These are phyloP conservation scores for Plagodis dolabraria DNA, from an alignment of 2,888 invertebrate species.

Conservation along the genomic window DNA sequence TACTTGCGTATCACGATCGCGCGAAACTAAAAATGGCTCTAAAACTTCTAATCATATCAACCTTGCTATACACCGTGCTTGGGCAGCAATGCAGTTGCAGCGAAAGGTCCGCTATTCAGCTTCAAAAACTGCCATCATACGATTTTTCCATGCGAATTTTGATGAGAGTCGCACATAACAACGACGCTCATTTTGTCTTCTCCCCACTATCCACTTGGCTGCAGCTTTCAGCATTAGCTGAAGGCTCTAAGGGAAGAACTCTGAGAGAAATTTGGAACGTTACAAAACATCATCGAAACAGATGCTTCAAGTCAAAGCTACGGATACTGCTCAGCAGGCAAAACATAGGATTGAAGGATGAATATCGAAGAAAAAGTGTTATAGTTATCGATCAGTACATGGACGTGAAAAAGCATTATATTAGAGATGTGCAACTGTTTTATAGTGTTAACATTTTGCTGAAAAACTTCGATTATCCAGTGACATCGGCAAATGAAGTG, in stretches of 20 bases:
- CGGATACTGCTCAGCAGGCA: too few species aligned
- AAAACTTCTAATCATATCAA: constrained; percentile 40
- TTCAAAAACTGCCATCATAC: constrained; percentile 56
- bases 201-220: constrained; percentile 69
- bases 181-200: constrained; percentile 62
- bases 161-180: constrained; percentile 57
- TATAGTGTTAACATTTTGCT: too few species aligned
- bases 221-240: constrained; percentile 60
- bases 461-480: constrained; percentile 52
- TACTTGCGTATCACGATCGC: constrained; percentile 12
- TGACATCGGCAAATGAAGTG: constrained; percentile 45
- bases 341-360: constrained; percentile 44
- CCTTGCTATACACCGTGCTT: constrained; percentile 32
- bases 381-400: constrained; percentile 58
- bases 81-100: constrained; percentile 48
- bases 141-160: constrained; percentile 61
- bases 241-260: constrained; percentile 58
- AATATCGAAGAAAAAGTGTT: constrained; percentile 50
- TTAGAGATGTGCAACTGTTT: too few species aligned
- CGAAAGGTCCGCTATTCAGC: constrained; percentile 44
- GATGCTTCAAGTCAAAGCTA: too few species aligned
- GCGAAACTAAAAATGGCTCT: constrained; percentile 43
- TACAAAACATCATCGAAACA: too few species aligned
- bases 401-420: too few species aligned
- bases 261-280: constrained; percentile 57